phyloP scores from a whole-genome alignment of 2,888 invertebrate species.

The Lasioglossum figueresi region DNA sequence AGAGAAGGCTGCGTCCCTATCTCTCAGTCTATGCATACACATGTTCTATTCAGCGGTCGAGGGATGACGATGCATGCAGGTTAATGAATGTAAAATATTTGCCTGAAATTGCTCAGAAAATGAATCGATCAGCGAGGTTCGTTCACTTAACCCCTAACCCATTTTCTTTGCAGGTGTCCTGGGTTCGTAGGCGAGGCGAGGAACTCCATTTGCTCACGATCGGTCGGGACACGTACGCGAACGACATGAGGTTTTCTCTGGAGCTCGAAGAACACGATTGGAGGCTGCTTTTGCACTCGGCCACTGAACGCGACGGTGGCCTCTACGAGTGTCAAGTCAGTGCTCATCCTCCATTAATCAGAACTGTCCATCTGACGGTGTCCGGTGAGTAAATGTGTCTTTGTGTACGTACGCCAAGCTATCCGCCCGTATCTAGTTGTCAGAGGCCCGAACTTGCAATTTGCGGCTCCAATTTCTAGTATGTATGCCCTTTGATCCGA shows the following conservation, averaged over 20 bases:
- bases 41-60: not conserved
- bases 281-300: slow-evolving; percentile 90
- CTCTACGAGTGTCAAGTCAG: slow-evolving; percentile 92
- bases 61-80: not conserved
- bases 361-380: slow-evolving; percentile 89
- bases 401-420: slow-evolving; percentile 18
- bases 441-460: slow-evolving; percentile 46
- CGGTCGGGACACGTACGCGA: slow-evolving; percentile 80
- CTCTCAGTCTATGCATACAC: not conserved
- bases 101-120: not conserved
- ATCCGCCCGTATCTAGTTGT: slow-evolving; percentile 42
- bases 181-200: slow-evolving; percentile 80
- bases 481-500: slow-evolving; percentile 63
- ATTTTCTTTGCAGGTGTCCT: slow-evolving; percentile 77
- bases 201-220: slow-evolving; percentile 80
- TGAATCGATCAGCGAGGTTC: not conserved
- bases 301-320: slow-evolving; percentile 91
- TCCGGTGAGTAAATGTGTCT: slow-evolving; percentile 87
- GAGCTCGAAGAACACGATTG: slow-evolving; percentile 91
- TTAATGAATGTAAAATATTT: slow-evolving; percentile 1
- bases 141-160: not conserved
- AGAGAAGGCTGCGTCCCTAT: not conserved
- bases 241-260: slow-evolving; percentile 87
- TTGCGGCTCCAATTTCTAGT: slow-evolving; percentile 54
- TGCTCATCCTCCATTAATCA: slow-evolving; percentile 90